Percentiles rank a stretch among this genome's conserved stretches.
These are phyloP conservation scores for Rhadinocentrus ornatus DNA, from an alignment of 2,797 vertebrate genomes.

Conservation along the genomic window DNA sequence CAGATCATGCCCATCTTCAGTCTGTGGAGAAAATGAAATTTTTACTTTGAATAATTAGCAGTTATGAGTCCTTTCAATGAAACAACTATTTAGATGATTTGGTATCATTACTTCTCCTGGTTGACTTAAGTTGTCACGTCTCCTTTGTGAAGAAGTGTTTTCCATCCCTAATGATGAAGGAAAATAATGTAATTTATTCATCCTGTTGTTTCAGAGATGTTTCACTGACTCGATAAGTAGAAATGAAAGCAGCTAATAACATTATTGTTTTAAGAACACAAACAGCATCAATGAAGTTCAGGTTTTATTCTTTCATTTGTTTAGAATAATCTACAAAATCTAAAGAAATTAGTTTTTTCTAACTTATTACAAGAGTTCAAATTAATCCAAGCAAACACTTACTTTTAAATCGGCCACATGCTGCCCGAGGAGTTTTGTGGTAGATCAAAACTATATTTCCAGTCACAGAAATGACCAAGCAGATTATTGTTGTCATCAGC, in stretches of 20 bases:
- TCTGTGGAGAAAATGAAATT: constrained; percentile 1
- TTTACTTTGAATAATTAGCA: background rate
- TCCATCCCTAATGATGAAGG: background rate
- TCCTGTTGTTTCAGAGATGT: no score
- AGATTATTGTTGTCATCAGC: background rate
- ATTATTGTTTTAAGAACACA: no score
- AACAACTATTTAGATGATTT: fast-evolving
- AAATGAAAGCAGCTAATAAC: no score
- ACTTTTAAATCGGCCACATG: background rate
- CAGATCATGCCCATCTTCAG: background rate
- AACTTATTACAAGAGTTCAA: no score
- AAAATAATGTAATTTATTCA: background rate
- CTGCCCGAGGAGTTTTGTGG: background rate
- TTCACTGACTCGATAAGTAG: no score
- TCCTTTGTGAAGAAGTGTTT: fast-evolving
- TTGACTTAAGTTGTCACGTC: background rate
- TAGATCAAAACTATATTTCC: constrained; percentile 17
- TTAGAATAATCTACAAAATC: no score
- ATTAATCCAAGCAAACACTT: background rate
- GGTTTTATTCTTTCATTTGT: no score
- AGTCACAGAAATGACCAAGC: constrained; percentile 2
- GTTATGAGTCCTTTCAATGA: no score
- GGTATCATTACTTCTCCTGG: background rate
- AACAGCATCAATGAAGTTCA: no score
- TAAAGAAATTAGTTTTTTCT: no score